Conservation (phyloP, 2,888 invertebrate species). For the Brenthis ino region DNA sequence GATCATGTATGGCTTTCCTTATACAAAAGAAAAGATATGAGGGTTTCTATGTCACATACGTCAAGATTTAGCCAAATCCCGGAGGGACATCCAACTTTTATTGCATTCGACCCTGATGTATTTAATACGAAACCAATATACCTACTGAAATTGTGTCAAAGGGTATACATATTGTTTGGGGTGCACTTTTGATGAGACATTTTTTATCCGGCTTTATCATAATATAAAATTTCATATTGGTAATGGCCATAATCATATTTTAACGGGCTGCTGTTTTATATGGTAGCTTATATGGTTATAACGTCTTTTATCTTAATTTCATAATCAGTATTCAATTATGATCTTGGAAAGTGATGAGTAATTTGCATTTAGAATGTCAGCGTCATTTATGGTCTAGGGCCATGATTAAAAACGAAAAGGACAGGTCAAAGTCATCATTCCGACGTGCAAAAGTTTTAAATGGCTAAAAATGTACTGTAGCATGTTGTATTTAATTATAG, state of each 20-base stretch:
- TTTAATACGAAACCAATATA: constrained; percentile 71
- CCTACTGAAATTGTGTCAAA: constrained; percentile 57
- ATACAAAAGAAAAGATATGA: constrained; percentile 63
- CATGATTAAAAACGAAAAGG: constrained; percentile 51
- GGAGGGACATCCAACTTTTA: constrained; percentile 75
- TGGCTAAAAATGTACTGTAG: background rate
- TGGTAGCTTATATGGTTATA: constrained; percentile 39
- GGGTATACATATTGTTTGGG: constrained; percentile 58
- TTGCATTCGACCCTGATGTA: constrained; percentile 75
- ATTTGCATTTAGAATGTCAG: constrained; percentile 65
- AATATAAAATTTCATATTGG: background rate
- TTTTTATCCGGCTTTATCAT: constrained; percentile 1
- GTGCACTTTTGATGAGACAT: constrained; percentile 27
- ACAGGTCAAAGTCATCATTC: constrained; percentile 56
- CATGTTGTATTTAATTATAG: background rate
- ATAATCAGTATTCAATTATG: constrained; percentile 55
- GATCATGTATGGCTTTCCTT: constrained; percentile 58
- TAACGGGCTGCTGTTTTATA: background rate
- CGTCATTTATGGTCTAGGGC: constrained; percentile 62
- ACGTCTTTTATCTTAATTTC: constrained; percentile 49
- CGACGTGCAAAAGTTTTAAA: constrained; percentile 57
- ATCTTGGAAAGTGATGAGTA: constrained; percentile 58
- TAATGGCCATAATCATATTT: background rate
- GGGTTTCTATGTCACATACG: constrained; percentile 76
- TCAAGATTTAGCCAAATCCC: constrained; percentile 79